Evolutionary conservation across 2,113 vertebrate genomes (phyloP).

Genomic region (Dicaeum eximium): DNA sequence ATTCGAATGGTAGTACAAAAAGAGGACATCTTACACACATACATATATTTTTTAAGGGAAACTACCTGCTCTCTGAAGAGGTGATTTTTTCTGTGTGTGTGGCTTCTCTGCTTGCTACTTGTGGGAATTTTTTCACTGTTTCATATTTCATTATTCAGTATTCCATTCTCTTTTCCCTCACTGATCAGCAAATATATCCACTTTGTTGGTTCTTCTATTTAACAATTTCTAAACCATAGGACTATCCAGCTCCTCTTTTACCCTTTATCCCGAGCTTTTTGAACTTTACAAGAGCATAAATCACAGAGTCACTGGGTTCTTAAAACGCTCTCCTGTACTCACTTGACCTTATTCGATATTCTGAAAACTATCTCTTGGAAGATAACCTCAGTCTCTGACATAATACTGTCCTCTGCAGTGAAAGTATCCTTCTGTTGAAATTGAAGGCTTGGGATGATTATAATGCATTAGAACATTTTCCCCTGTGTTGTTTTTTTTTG

Average conservation of each 20-base stretch:
- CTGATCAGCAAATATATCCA: background rate
- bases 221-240: background rate
- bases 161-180: background rate
- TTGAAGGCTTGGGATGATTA: background rate
- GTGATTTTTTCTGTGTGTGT: background rate
- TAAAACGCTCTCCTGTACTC: background rate
- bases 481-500: background rate
- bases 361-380: conserved; percentile 1
- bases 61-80: background rate
- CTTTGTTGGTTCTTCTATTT: background rate
- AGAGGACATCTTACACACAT: background rate
- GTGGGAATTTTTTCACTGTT: background rate
- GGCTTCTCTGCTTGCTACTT: background rate
- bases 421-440: background rate
- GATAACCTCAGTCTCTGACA: background rate
- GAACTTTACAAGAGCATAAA: conserved; percentile 28
- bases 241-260: background rate
- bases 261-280: conserved; percentile 4
- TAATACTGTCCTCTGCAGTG: background rate
- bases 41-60: background rate
- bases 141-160: background rate
- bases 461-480: background rate
- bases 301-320: background rate
- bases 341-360: conserved; percentile 24
- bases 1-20: background rate